Evolutionary conservation across 2,113 vertebrate species (phyloP).

Genomic region (Eulacestoma nigropectus): DNA sequence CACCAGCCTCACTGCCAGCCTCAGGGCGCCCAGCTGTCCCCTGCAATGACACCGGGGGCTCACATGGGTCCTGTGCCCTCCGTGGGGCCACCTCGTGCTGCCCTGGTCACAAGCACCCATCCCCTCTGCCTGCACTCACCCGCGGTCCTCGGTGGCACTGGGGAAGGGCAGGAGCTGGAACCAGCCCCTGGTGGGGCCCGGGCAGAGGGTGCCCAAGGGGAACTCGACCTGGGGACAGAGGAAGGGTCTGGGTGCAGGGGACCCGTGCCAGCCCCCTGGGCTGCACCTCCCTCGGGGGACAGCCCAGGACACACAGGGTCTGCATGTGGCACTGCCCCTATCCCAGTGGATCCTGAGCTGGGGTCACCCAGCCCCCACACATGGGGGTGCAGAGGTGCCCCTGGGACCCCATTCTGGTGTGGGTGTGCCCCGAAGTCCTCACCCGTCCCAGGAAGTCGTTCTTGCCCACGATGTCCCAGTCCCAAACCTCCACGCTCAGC

Average conservation of each 20-base stretch:
- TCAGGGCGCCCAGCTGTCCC: slow-evolving; percentile 83
- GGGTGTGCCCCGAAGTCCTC: background rate
- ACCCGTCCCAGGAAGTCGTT: slow-evolving; percentile 90
- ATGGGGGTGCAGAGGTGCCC: background rate
- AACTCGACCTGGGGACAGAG: slow-evolving; percentile 77
- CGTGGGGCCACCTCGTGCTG: background rate
- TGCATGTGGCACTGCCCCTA: background rate
- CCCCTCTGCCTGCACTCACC: slow-evolving; percentile 60
- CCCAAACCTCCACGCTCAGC: slow-evolving; percentile 84
- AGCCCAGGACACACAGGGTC: background rate
- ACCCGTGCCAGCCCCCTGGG: accelerated
- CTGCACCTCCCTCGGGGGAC: background rate
- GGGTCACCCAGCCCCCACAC: background rate
- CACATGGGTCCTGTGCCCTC: accelerated
- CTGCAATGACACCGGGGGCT: background rate
- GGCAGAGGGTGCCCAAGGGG: slow-evolving; percentile 69
- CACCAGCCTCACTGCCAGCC: slow-evolving; percentile 80
- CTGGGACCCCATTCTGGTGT: background rate
- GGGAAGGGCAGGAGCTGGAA: slow-evolving; percentile 86
- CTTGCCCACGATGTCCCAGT: slow-evolving; percentile 94
- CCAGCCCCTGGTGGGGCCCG: slow-evolving; percentile 78
- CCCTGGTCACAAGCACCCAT: background rate
- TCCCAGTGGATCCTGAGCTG: background rate
- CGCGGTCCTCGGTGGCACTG: slow-evolving; percentile 68
- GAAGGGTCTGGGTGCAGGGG: background rate